Evolutionary conservation across 1,140 invertebrate species (phyloP).

Genomic region (Orussus abietinus): DNA sequence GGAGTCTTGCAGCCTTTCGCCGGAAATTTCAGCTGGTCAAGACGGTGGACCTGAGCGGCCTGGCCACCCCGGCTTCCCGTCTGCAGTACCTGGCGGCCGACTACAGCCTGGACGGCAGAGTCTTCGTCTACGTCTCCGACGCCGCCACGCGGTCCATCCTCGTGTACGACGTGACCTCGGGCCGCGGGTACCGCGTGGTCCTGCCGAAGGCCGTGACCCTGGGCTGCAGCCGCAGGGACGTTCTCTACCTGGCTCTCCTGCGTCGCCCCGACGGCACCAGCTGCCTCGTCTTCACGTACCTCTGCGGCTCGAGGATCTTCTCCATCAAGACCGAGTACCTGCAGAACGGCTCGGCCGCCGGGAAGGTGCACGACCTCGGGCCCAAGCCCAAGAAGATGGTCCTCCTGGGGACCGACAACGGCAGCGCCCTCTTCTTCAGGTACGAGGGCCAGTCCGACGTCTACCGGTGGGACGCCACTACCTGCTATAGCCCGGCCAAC

Average conservation of each 20-base stretch:
- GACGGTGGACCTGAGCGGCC: slow-evolving; percentile 53
- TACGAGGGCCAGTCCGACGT: slow-evolving; percentile 50
- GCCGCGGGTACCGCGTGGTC: slow-evolving; percentile 58
- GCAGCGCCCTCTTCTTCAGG: slow-evolving; percentile 58
- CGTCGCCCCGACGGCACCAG: slow-evolving; percentile 52
- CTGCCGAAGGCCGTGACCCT: slow-evolving; percentile 54
- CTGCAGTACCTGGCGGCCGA: slow-evolving; percentile 62
- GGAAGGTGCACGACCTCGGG: slow-evolving; percentile 56
- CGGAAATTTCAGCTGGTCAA: slow-evolving; percentile 53
- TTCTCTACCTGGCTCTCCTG: slow-evolving; percentile 58
- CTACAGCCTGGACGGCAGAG: slow-evolving; percentile 51
- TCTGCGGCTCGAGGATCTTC: slow-evolving; percentile 55
- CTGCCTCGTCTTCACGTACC: slow-evolving; percentile 58
- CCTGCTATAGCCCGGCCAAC: slow-evolving; percentile 33
- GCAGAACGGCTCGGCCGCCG: slow-evolving; percentile 50
- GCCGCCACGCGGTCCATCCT: slow-evolving; percentile 60
- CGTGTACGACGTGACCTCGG: slow-evolving; percentile 59
- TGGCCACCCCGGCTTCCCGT: slow-evolving; percentile 51
- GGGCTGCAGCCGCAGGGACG: slow-evolving; percentile 50
- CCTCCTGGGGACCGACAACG: slow-evolving; percentile 61
- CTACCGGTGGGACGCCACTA: slow-evolving; percentile 49
- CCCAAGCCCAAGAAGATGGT: slow-evolving; percentile 54
- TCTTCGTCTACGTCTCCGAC: slow-evolving; percentile 61
- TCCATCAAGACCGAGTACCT: slow-evolving; percentile 57
- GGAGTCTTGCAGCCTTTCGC: too few species aligned